A percentile compares a stretch with the other conserved stretches of the same genome.
These are phyloP conservation scores for Triplophysa bombifrons DNA, from an alignment of 2,797 vertebrate genomes.

Conservation along the genomic window DNA sequence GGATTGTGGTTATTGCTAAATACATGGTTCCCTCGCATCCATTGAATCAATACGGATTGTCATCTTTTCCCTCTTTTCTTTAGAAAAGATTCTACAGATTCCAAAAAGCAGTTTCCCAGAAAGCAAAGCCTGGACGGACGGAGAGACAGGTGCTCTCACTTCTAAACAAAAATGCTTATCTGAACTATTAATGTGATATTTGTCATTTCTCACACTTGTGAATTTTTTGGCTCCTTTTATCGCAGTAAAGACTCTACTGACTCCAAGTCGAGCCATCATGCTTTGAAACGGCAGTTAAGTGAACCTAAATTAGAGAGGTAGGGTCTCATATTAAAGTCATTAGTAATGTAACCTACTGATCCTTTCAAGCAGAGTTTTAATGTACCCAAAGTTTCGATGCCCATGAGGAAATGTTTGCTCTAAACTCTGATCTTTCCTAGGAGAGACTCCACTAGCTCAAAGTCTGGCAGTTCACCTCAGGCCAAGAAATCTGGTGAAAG, in stretches of 20 bases:
- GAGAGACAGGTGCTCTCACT: conserved; percentile 74
- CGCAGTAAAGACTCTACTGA: conserved; percentile 76
- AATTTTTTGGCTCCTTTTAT: conserved; percentile 22
- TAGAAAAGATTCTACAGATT: conserved; percentile 75
- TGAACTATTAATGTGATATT: not conserved
- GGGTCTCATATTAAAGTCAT: not conserved
- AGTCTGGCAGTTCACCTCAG: conserved; percentile 70
- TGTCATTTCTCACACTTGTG: not conserved
- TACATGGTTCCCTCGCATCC: conserved; percentile 23
- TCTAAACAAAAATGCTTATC: not conserved
- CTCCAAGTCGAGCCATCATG: conserved; percentile 63
- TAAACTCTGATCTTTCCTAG: conserved; percentile 64
- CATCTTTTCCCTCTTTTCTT: conserved; percentile 47
- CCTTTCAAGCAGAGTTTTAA: not conserved
- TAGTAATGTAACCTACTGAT: not conserved
- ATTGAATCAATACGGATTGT: conserved; percentile 18
- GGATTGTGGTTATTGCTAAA: not conserved
- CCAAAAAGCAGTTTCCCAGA: conserved; percentile 58
- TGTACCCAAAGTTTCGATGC: not conserved
- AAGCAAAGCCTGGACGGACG: conserved; percentile 65
- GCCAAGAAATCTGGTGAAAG: conserved; percentile 81
- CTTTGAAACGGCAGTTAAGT: conserved; percentile 66
- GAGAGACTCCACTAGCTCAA: conserved; percentile 83
- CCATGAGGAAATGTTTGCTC: not conserved
- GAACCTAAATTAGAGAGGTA: conserved; percentile 76